Base-by-base conservation (phyloP, 2,113 vertebrate genomes). In the Azemiops feae region DNA sequence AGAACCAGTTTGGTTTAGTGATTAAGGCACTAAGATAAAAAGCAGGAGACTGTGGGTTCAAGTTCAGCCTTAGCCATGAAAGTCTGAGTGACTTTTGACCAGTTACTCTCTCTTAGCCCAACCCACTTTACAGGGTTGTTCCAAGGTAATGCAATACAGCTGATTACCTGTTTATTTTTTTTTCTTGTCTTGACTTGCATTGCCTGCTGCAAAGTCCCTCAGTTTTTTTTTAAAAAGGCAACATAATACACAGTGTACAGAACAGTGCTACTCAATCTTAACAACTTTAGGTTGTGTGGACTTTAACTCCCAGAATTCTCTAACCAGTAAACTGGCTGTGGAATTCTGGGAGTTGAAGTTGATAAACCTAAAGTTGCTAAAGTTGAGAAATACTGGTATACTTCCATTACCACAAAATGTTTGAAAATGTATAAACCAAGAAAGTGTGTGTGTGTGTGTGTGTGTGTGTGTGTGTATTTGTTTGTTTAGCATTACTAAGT, bases 401-500 rank as follows among this genome's bases (percentile, higher is more conserved):
- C 94, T 52, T 81, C 74, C 74, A 81, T 43, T 39, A 81, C 20
- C 74, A 81, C 74, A 50, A 88, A 90, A 87, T 30, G 74, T 95
- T 4, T 88, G 20, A 52, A 30, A 5, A 1, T 93, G 4, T 20
- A 34, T 50, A 93, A 93, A 94, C 34, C 39, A 91, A 91, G 94
- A 95, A 30, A 81, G 18, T 22, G 54, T 30, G 34, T 90, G 81
- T 87, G 0, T 53, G 12, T 18, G 30, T 64, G 11, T 64, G 54
- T 50, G 50, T 14, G 30, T 64, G 27, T 69, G 55, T 23, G 64
- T 69, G 30, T 34, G 12, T 34, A 6, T 69, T 6, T 34, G 4
- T 57, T 93, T 93, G 30, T 92, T 95, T 90, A 74, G 16, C 23
- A 85, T 93, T 96, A 93, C 92, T 60, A 86, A 52, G 92, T 53